These are phyloP conservation scores for Trichonephila inaurata DNA, from an alignment of 1,140 invertebrate species.

Conservation along the genomic window DNA sequence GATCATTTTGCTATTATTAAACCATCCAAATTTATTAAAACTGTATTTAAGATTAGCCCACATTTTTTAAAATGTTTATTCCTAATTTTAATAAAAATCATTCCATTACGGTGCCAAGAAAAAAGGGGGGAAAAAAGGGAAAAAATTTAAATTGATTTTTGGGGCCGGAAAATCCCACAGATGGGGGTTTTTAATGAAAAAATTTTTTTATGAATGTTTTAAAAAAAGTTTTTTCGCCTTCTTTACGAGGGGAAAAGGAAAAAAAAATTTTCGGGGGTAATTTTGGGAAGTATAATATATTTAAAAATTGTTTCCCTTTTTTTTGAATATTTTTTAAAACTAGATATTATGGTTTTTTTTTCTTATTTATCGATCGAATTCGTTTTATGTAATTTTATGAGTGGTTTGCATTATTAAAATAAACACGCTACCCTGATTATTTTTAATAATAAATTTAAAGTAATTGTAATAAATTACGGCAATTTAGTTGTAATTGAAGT, in stretches of 20 bases:
- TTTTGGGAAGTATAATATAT: background rate
- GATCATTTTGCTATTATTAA: no score
- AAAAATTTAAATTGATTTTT: conserved; percentile 31
- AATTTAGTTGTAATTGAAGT: no score
- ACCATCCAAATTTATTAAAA: no score
- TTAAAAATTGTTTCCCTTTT: background rate
- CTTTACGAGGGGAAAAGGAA: background rate
- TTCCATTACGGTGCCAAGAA: background rate
- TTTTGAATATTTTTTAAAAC: background rate
- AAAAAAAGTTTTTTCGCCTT: background rate
- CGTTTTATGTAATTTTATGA: no score
- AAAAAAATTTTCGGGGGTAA: background rate
- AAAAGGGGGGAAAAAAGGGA: background rate
- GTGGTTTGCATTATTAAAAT: no score
- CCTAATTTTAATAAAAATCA: conserved; percentile 36
- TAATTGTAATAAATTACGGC: no score
- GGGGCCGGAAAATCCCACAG: background rate
- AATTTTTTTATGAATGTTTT: conserved; percentile 2
- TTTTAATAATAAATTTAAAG: no score
- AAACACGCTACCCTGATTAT: no score
- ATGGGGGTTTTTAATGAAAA: conserved; percentile 7
- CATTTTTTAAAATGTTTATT: conserved; percentile 22
- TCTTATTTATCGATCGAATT: no score
- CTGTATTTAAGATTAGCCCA: background rate
- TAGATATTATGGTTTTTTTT: no score